Base-by-base conservation (phyloP, 2,113 vertebrate genomes). In the Puma concolor region DNA sequence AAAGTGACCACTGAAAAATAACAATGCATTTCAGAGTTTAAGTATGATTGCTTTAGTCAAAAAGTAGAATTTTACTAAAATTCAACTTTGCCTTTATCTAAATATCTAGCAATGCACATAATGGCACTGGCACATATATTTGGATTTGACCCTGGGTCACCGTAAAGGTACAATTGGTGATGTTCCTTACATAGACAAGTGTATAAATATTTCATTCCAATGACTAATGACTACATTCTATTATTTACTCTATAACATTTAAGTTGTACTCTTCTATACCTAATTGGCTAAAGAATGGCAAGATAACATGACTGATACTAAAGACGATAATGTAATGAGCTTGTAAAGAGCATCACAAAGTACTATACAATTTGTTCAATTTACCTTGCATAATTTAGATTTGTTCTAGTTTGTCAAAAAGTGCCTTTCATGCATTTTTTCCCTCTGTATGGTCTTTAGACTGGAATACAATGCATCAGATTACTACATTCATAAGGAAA, bases 61-160 rank as follows among this genome's bases (percentile, higher is more conserved):
- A 25, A 63, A 83, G 23, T 63, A 63, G 52, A 87, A 94, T 88
- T 60, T 80, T 57, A 69, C 31, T 48, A 88, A 80, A 80, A 80
- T 94, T 94, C 36, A 69, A 60, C 36, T 60, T 69, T 60, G 23
- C 29, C 50, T 94, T 80, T 94, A 57, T 69, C 87, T 94, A 87
- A 44, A 93, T 77, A 67, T 87, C 31, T 31, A 48, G 10, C 7
- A 33, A 16, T 17, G 60, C 36, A 94, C 16, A 60, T 44, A 33
- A 23, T 60, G 38, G 16, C 50, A 60, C 27, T 69, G 36, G 64
- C 5, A 13, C 15, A 4, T 44, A n/a, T 48, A 57, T 88, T 80
- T 69, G 15, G 31, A 69, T 36, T 80, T 88, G 36, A 15, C 76
- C 15, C 36, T 29, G 16, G 7, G 50, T 38, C 29, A 79, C 44